Conservation (phyloP, 2,888 invertebrate genomes). For the Drosophila kuntzei region DNA sequence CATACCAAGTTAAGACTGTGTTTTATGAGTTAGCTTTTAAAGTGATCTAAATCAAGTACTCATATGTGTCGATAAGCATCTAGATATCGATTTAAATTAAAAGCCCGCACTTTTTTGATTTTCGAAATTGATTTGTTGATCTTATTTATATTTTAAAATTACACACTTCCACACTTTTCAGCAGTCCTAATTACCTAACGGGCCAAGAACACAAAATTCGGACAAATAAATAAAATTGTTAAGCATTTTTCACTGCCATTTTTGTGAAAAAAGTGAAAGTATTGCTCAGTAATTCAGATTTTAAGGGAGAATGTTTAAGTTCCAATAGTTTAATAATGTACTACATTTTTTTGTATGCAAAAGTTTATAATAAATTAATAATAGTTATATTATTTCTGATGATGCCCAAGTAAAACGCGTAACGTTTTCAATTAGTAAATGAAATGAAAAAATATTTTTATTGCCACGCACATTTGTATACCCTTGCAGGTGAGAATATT, state of each 20-base stretch:
- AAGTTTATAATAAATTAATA: background rate
- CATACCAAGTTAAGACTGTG: background rate
- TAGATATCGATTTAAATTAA: background rate
- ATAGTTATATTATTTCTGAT: background rate
- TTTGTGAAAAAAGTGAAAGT: background rate
- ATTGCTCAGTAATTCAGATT: background rate
- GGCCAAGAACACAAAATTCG: background rate
- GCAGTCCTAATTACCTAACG: too few relatives aligned
- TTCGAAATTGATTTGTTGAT: too few relatives aligned
- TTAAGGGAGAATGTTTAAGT: background rate
- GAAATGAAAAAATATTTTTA: slow-evolving; percentile 32
- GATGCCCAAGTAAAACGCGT: slow-evolving; percentile 16
- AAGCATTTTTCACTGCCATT: background rate
- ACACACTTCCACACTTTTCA: too few relatives aligned
- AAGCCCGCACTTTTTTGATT: background rate
- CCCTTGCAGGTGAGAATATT: slow-evolving; percentile 26
- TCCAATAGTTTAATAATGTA: background rate
- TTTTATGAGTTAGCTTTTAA: too few relatives aligned
- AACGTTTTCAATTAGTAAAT: slow-evolving; percentile 22
- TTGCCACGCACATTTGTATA: slow-evolving; percentile 44
- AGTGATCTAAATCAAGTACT: too few relatives aligned
- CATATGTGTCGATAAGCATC: background rate
- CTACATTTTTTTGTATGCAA: background rate
- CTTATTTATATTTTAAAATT: too few relatives aligned
- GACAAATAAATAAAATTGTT: background rate